Evolutionary conservation across 2,888 invertebrate genomes (phyloP).

Genomic region (Leptogaster cylindrica): DNA sequence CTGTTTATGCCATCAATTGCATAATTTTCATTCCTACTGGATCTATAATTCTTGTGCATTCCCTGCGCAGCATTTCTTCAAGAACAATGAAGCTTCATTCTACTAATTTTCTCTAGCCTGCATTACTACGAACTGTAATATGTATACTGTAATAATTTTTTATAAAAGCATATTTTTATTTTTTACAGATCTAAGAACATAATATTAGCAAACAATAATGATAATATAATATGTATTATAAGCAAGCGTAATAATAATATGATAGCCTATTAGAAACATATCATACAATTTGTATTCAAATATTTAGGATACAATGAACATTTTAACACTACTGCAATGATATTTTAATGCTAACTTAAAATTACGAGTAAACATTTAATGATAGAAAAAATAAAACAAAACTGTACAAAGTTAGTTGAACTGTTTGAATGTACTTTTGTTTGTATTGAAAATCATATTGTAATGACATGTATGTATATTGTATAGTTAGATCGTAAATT

Average conservation of each 20-base stretch:
- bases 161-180: conserved; percentile 19
- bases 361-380: not conserved
- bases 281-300: conserved; percentile 30
- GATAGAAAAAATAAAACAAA: too few relatives aligned
- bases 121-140: conserved; percentile 15
- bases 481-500: conserved; percentile 4
- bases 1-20: too few relatives aligned
- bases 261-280: conserved; percentile 43
- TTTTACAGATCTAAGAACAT: conserved; percentile 2
- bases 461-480: too few relatives aligned
- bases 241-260: not conserved
- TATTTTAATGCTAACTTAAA: conserved; percentile 7
- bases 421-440: conserved; percentile 15
- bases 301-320: not conserved
- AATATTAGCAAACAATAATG: not conserved
- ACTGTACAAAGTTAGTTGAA: conserved; percentile 14
- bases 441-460: not conserved
- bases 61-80: too few relatives aligned
- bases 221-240: conserved; percentile 10
- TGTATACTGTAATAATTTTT: too few relatives aligned
- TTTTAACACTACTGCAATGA: not conserved
- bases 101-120: conserved; percentile 10
- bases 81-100: conserved; percentile 21
- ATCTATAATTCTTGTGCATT: too few relatives aligned
- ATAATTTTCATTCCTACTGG: too few relatives aligned